Evolutionary conservation across 2,888 invertebrate genomes (phyloP), one percentile per base, ranked within the genome.

Genomic region (Seira sanloemensis): DNA sequence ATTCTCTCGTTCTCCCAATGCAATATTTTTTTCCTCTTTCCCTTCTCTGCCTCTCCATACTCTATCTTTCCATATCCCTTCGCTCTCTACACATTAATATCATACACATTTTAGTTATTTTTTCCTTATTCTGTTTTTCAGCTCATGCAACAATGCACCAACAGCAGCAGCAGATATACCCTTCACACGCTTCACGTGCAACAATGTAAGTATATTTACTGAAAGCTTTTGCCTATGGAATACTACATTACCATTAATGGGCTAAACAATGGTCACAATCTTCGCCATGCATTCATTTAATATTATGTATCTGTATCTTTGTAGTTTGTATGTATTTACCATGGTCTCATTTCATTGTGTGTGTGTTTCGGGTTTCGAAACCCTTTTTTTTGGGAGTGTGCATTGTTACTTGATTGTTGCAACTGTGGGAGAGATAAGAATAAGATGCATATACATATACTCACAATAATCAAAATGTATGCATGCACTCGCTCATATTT

Each of bases 301-400:
- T n/a, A n/a, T n/a, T n/a, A n/a, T n/a, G n/a, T n/a, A n/a, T n/a
- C n/a, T 18, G n/a, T 58, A 58, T 58, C 58, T 58, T 9, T n/a
- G n/a, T n/a, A n/a, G n/a, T n/a, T n/a, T n/a, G n/a, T n/a, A 37
- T 7, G 37, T 37, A 4, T 4, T 12, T 58, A 58, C 7, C 58
- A 58, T 58, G 58, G n/a, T 58, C n/a, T 58, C 58, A 58, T 58
- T 58, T 58, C 4, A n/a, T n/a, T n/a, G n/a, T n/a, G n/a, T n/a
- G n/a, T n/a, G n/a, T n/a, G n/a, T n/a, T n/a, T 16, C 37, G 37
- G 7, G n/a, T 58, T 58, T 58, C 58, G 18, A 58, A 58, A 58
- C 58, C 58, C 58, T 12, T 58, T 58, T n/a, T n/a, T n/a, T n/a
- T n/a, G n/a, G n/a, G n/a, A 58, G 16, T 37, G 58, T n/a, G n/a